Conservation (phyloP, 2,888 invertebrate genomes). For the Rutpela maculata region DNA sequence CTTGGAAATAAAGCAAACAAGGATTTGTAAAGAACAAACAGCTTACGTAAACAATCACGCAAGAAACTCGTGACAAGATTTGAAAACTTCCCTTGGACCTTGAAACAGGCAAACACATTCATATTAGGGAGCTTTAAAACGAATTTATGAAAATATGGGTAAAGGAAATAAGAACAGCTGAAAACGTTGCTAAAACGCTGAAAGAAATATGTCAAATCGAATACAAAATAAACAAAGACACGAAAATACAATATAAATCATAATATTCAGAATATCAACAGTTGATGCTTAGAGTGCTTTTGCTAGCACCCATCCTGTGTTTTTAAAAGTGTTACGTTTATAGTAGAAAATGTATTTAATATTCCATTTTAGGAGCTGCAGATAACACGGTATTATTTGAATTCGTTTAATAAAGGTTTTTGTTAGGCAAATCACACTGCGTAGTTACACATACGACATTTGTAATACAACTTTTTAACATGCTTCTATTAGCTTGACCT, state of each 20-base stretch:
- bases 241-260: not conserved
- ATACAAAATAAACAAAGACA: not conserved
- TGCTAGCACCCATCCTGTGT: too few relatives aligned
- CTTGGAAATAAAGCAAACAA: not conserved
- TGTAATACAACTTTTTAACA: too few relatives aligned
- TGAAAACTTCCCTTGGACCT: not conserved
- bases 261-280: not conserved
- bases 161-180: not conserved
- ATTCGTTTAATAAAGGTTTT: too few relatives aligned
- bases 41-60: not conserved
- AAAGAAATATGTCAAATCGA: not conserved
- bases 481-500: too few relatives aligned
- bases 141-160: not conserved
- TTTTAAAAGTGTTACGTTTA: too few relatives aligned
- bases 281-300: not conserved
- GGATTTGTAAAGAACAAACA: not conserved
- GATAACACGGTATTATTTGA: too few relatives aligned
- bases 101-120: not conserved
- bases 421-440: too few relatives aligned
- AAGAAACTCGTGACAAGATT: not conserved
- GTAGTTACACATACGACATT: too few relatives aligned
- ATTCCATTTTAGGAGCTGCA: too few relatives aligned
- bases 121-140: not conserved
- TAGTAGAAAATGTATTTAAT: too few relatives aligned
- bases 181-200: not conserved